Base-by-base conservation (phyloP, 1,140 invertebrate genomes). In the Bombus difficillimus region DNA sequence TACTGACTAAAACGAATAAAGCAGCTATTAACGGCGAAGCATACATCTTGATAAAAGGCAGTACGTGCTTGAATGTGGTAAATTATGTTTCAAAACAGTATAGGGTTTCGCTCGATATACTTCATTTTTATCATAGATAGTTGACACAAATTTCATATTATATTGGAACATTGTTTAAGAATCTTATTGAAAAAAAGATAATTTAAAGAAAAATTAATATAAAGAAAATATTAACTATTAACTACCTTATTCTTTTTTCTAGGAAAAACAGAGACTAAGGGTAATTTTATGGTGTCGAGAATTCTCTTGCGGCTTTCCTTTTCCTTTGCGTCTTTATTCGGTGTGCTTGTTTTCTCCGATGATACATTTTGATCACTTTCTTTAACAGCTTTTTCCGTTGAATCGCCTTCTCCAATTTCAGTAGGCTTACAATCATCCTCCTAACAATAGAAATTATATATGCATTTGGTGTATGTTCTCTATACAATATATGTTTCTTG, bases 241-340 rank as follows among this genome's bases (percentile, higher is more conserved):
- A 68, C 92, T 91, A 94, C 93, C 91, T 92, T 91, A n/a, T 94
- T 95, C 84, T 94, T 95, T 86, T 95, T 96, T 79, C 94, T 95
- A 12, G 96, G 96, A 88, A 97, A 96, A 80, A 97, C 96, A 3
- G 88, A 96, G 28, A 96, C 96, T 73, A 97, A 94, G 18, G 97
- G 97, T 86, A 97, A 92, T 79, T 96, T 96, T 82, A 97, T 97
- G 72, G 96, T 96, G 86, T 97, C 95, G 41, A 97, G 92, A 13
- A 97, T 93, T 76, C 94, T 95, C 83, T 93, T 94, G 74, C 93
- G 94, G 53, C 93, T 93, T 76, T 93, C 94, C 74, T 93, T 94
- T 57, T 90, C 93, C 91, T 88, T 96, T 90, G 90, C 93, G 90
- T 94, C 94, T 85, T 95, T 96, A 89, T 88, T 94, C 80, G 94